phyloP scores from a whole-genome alignment of 2,113 vertebrate species.

The Zonotrichia leucophrys region DNA sequence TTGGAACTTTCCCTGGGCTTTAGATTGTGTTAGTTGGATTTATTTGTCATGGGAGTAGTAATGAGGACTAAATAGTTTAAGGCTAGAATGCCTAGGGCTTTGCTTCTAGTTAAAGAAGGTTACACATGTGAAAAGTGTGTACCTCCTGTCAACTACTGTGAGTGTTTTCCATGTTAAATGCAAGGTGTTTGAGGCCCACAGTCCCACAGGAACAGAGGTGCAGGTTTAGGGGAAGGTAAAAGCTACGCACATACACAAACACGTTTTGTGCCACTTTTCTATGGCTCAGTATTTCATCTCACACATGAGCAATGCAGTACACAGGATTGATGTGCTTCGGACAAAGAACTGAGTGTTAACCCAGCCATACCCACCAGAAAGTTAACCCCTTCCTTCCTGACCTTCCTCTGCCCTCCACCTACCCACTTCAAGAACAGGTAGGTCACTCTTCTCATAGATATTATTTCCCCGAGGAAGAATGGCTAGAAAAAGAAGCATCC shows the following conservation, averaged over 20 bases:
- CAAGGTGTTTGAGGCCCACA: neutral
- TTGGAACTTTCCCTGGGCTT: neutral
- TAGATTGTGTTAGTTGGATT: neutral
- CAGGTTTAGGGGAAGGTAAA: neutral
- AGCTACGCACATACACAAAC: neutral
- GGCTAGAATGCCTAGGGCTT: neutral
- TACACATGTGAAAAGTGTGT: neutral
- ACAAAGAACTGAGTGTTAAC: neutral
- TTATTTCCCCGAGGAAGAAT: neutral
- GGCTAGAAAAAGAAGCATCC: neutral
- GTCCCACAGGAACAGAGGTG: neutral
- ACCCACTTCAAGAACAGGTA: neutral
- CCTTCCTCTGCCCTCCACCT: neutral
- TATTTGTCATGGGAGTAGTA: neutral
- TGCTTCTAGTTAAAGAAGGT: neutral
- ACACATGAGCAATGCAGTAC: neutral
- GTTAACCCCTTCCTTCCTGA: neutral
- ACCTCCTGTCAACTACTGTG: neutral
- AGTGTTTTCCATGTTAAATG: neutral
- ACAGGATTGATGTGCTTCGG: neutral
- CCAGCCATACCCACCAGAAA: neutral
- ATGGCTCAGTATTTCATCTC: neutral
- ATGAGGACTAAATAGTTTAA: neutral
- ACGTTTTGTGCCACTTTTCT: neutral
- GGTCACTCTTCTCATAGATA: neutral